phyloP scores from a whole-genome alignment of 2,888 invertebrate genomes.

The Drosophila colorata region DNA sequence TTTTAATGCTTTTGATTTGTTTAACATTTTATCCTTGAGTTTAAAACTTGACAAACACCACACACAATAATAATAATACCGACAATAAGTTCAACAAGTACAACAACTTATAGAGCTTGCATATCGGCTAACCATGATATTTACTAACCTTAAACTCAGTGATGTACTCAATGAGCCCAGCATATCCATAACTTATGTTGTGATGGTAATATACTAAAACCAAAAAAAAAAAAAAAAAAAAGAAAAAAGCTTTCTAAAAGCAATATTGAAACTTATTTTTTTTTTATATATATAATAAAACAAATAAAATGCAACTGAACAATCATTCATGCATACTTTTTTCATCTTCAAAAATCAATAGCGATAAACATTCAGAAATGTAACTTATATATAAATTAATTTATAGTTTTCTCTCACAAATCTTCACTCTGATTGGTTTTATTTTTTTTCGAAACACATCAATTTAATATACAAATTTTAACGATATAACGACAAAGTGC shows the following conservation, averaged over 20 bases:
- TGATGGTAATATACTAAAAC: neutral
- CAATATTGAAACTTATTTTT: too few relatives aligned
- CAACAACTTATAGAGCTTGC: neutral
- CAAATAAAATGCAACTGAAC: too few relatives aligned
- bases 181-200: constrained; percentile 11
- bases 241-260: neutral
- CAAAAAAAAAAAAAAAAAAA: neutral
- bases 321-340: too few relatives aligned
- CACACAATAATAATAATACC: constrained; percentile 11
- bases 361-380: too few relatives aligned
- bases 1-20: neutral
- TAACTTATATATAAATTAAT: too few relatives aligned
- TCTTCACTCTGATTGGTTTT: too few relatives aligned
- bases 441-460: too few relatives aligned
- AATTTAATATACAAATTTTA: neutral
- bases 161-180: neutral
- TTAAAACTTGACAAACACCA: constrained; percentile 5
- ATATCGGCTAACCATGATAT: neutral
- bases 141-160: constrained; percentile 13
- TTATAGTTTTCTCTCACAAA: too few relatives aligned
- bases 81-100: constrained; percentile 1
- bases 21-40: constrained; percentile 3
- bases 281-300: too few relatives aligned
- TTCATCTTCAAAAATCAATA: too few relatives aligned
- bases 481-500: too few relatives aligned